Percentiles rank a stretch among this genome's conserved stretches.
Evolutionary conservation across 2,113 vertebrate species (phyloP).

Genomic region (Vidua macroura): DNA sequence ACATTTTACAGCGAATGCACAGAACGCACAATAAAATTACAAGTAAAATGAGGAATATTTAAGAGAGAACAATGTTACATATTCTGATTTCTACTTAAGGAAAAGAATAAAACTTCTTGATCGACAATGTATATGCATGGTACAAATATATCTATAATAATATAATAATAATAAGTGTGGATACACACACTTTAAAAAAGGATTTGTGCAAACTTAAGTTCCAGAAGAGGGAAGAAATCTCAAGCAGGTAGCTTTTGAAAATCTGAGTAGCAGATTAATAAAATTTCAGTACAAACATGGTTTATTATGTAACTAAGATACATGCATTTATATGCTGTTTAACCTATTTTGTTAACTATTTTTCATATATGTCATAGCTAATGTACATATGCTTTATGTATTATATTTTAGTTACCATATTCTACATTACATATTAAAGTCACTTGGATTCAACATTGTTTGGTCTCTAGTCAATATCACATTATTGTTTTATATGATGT

Average conservation of each 20-base stretch:
- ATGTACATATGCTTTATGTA: conserved; percentile 48
- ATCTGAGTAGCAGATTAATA: not conserved
- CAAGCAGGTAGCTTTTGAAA: not conserved
- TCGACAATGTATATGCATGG: not conserved
- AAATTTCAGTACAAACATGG: not conserved
- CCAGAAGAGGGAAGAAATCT: not conserved
- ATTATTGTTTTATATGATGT: not conserved
- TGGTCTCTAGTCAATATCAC: not conserved
- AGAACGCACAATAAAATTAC: not conserved
- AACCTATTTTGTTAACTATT: conserved; percentile 54
- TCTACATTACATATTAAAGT: conserved; percentile 52
- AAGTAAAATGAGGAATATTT: not conserved
- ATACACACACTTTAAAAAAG: not conserved
- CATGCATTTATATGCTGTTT: conserved; percentile 29
- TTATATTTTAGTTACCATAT: conserved; percentile 60
- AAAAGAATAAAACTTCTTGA: not conserved
- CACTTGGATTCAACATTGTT: conserved; percentile 5
- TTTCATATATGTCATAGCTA: conserved; percentile 44
- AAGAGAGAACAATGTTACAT: not conserved
- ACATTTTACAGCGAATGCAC: not conserved
- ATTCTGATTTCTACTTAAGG: not conserved
- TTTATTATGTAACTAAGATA: conserved; percentile 27
- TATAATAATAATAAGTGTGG: not conserved
- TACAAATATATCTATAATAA: not conserved
- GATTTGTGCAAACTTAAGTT: not conserved